These are phyloP conservation scores for Yponomeuta evonymella DNA, from an alignment of 2,888 invertebrate species.

Conservation along the genomic window DNA sequence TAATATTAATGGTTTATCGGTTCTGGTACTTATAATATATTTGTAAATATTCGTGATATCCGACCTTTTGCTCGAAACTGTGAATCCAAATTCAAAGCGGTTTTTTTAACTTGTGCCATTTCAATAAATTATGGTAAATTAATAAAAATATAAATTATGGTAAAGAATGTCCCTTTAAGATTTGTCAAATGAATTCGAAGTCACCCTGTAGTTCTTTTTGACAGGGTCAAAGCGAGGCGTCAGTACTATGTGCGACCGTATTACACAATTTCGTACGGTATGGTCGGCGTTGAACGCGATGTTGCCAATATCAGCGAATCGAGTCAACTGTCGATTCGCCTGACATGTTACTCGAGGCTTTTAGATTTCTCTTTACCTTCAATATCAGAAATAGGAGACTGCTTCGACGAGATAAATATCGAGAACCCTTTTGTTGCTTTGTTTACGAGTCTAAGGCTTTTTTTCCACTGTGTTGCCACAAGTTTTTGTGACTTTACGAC, in stretches of 20 bases:
- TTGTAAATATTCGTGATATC: too few species aligned
- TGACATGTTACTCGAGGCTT: conserved; percentile 13
- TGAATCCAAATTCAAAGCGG: too few species aligned
- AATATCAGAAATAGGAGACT: conserved; percentile 3
- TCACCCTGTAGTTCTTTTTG: not conserved
- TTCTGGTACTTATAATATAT: too few species aligned
- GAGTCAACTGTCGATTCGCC: conserved; percentile 9
- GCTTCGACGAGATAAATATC: not conserved
- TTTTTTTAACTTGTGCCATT: too few species aligned
- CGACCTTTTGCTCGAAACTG: too few species aligned
- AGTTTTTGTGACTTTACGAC: too few species aligned
- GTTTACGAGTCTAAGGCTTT: not conserved
- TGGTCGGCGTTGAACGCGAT: conserved; percentile 2
- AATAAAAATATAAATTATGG: too few species aligned
- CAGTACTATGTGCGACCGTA: not conserved
- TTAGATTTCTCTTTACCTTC: conserved; percentile 8
- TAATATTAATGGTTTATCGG: too few species aligned
- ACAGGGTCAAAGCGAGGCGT: not conserved
- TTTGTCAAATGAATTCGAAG: not conserved
- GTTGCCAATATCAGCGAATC: conserved; percentile 7
- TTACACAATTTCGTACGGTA: not conserved
- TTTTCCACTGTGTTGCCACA: too few species aligned
- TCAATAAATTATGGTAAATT: too few species aligned
- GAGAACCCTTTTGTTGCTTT: not conserved
- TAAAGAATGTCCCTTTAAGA: not conserved